These are phyloP conservation scores for Rhinichthys osculus DNA, from an alignment of 2,797 vertebrate genomes.

Conservation along the genomic window DNA sequence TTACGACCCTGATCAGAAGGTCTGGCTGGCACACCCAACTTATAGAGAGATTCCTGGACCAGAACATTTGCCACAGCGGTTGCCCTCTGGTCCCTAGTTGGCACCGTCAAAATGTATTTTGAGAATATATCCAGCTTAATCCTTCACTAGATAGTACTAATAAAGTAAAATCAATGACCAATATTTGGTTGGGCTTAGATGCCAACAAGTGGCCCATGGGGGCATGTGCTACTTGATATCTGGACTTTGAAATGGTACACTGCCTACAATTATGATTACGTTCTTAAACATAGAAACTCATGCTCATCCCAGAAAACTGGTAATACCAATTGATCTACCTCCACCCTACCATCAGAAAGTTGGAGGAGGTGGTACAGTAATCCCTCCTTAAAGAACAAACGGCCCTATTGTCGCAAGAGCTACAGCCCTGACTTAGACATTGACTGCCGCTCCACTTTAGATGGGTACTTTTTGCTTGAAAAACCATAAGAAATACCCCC, in stretches of 20 bases:
- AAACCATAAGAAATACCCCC: neutral
- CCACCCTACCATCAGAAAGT: neutral
- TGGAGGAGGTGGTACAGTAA: neutral
- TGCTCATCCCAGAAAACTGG: neutral
- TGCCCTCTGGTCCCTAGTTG: neutral
- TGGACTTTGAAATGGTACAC: neutral
- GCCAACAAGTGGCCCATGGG: neutral
- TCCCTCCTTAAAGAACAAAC: neutral
- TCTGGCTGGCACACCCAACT: neutral
- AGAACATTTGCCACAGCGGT: neutral
- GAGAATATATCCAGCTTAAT: neutral
- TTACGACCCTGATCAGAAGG: neutral
- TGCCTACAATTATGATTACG: neutral
- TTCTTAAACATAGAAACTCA: neutral
- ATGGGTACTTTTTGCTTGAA: neutral
- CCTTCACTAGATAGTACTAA: neutral
- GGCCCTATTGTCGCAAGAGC: neutral
- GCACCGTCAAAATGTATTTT: no score
- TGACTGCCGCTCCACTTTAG: neutral
- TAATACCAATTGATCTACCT: neutral
- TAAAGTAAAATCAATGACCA: conserved; percentile 1
- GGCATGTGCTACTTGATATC: neutral
- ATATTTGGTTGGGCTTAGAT: neutral
- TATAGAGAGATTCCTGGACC: conserved; percentile 12
- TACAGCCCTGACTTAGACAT: neutral